Base-by-base conservation (phyloP, 2,797 vertebrate species). In the Masticophis lateralis region DNA sequence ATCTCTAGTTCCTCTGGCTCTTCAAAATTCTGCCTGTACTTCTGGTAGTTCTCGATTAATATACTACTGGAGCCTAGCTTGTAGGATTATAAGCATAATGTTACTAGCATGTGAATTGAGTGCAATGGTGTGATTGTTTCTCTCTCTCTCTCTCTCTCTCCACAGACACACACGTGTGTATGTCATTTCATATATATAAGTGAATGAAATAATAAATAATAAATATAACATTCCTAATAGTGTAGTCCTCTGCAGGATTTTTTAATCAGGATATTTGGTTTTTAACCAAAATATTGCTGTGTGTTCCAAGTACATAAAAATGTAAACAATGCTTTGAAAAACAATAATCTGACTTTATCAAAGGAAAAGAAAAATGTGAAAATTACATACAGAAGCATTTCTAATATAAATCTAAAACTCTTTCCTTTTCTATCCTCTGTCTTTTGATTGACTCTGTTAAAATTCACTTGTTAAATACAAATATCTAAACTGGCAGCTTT, bases 391-490 rank as follows among this genome's bases (percentile, higher is more conserved):
- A n/a, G 87, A 88, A 18, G 22, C n/a, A 61, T 18, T 28, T 86
- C 1, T 90, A 37, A 61, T 18, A 6, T 87, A 89, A 83, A 93
- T 92, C 7, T 56, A 55, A 53, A 57, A 66, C 51, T 37, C 6
- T 56, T 53, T 60, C 27, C 20, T 0, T 47, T 91, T 91, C 86
- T 90, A 2, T 56, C 1, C 66, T 12, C n/a, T 93, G 94, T 63
- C 92, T 20, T 92, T 95, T 18, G 43, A 2, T 16, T 91, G 28
- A 2, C 92, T 94, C 86, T 94, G 3, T 87, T 28, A 93, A n/a
- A 94, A 51, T 14, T 60, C 66, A 95, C 94, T 94, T 10, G 37
- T 27, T 92, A 95, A 95, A 94, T 28, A 94, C 57, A 96, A 88
- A 90, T 43, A 59, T 28, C 12, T 20, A 90, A 90, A 51, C n/a